These are phyloP conservation scores for Gorsachius goisagi DNA, from an alignment of 2,113 vertebrate genomes.

Conservation along the genomic window DNA sequence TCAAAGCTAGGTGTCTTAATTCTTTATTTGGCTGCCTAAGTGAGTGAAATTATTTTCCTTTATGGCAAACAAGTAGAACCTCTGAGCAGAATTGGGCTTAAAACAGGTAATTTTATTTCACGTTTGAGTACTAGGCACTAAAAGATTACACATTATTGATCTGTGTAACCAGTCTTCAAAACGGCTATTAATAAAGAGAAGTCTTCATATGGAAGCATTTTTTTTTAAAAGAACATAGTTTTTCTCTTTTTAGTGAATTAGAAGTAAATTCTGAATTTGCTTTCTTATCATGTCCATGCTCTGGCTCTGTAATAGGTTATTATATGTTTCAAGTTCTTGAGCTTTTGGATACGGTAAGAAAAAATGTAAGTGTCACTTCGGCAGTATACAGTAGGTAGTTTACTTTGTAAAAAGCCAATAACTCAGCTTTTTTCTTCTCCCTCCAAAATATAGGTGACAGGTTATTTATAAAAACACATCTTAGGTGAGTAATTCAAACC, in stretches of 20 bases:
- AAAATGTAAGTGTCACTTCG: slow-evolving; percentile 39
- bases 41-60: neutral
- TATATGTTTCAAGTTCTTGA: neutral
- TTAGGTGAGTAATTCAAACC: slow-evolving; percentile 52
- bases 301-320: neutral
- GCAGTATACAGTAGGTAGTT: slow-evolving; percentile 22
- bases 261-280: slow-evolving; percentile 11
- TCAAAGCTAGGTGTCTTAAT: neutral
- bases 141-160: neutral
- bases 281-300: neutral
- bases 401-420: slow-evolving; percentile 55
- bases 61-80: neutral
- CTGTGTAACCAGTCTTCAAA: neutral
- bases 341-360: slow-evolving; percentile 12
- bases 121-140: neutral
- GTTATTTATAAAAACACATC: slow-evolving; percentile 69
- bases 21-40: neutral
- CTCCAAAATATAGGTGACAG: slow-evolving; percentile 59
- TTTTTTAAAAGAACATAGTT: neutral
- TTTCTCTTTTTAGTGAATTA: neutral
- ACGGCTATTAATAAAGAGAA: neutral
- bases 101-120: neutral
- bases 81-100: neutral
- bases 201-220: neutral
- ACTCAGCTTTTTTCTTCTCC: slow-evolving; percentile 1